A percentile compares a stretch with the other conserved stretches of the same genome.
phyloP scores from a whole-genome alignment of 1,140 invertebrate genomes.

The Cheumatopsyche charites region DNA sequence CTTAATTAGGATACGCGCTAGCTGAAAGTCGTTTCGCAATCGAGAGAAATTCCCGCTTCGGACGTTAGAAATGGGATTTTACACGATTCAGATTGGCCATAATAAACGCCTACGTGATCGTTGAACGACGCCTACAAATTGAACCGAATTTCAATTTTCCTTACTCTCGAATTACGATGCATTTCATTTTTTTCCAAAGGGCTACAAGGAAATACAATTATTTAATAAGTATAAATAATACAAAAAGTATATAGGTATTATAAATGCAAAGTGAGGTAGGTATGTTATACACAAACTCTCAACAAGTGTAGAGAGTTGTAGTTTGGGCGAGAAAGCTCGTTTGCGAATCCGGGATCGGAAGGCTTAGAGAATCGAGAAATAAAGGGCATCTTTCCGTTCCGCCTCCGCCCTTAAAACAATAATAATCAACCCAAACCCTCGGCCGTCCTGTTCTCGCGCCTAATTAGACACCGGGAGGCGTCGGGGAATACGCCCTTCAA shows the following conservation, averaged over 20 bases:
- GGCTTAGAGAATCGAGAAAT: not conserved
- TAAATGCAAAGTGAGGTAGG: too few relatives aligned
- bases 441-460: conserved; percentile 42
- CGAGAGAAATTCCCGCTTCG: conserved; percentile 41
- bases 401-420: conserved; percentile 42
- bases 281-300: too few relatives aligned
- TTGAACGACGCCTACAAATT: conserved; percentile 32
- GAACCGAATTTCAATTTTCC: not conserved
- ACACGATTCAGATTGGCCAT: conserved; percentile 25
- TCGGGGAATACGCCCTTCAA: conserved; percentile 48
- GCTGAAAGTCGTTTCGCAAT: conserved; percentile 43
- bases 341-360: not conserved
- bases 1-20: conserved; percentile 47
- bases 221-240: too few relatives aligned
- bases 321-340: not conserved
- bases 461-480: conserved; percentile 49
- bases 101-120: conserved; percentile 12
- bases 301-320: too few relatives aligned
- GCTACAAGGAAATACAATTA: too few relatives aligned
- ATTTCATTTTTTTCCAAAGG: not conserved
- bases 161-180: conserved; percentile 12
- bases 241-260: too few relatives aligned
- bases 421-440: conserved; percentile 45
- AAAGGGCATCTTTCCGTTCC: conserved; percentile 15
- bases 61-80: conserved; percentile 33